phyloP scores from a whole-genome alignment of 2,888 invertebrate species.

The Folsomia candida region DNA sequence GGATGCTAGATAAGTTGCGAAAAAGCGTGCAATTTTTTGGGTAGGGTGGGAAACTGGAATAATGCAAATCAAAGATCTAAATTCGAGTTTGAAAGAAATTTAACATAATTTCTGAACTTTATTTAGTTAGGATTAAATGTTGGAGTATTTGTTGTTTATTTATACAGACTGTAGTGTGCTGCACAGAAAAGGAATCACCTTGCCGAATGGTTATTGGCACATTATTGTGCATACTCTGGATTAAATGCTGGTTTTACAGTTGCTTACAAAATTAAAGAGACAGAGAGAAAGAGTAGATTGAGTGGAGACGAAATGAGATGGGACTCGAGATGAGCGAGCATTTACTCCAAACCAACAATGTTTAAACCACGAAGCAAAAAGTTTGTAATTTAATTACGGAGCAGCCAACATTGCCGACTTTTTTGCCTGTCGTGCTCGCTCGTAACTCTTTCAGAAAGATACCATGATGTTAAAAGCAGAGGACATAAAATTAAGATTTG shows the following conservation, averaged over 20 bases:
- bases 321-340: not conserved
- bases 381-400: not conserved
- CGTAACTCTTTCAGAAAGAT: slow-evolving; percentile 19
- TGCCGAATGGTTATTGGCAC: not conserved
- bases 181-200: no score
- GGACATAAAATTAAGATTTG: slow-evolving; percentile 30
- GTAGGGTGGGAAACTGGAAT: no score
- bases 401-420: not conserved
- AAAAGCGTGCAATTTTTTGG: no score
- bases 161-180: no score
- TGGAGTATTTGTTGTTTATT: no score
- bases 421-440: not conserved
- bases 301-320: not conserved
- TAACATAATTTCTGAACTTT: no score
- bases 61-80: no score
- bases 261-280: not conserved
- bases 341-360: not conserved
- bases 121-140: no score
- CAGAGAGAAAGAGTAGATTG: not conserved
- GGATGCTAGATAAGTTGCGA: no score
- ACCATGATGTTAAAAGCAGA: slow-evolving; percentile 22
- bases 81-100: no score
- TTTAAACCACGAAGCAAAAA: not conserved
- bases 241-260: not conserved
- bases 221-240: not conserved